These are phyloP conservation scores for Lucilia sericata DNA, from an alignment of 1,140 invertebrate genomes.

Conservation along the genomic window DNA sequence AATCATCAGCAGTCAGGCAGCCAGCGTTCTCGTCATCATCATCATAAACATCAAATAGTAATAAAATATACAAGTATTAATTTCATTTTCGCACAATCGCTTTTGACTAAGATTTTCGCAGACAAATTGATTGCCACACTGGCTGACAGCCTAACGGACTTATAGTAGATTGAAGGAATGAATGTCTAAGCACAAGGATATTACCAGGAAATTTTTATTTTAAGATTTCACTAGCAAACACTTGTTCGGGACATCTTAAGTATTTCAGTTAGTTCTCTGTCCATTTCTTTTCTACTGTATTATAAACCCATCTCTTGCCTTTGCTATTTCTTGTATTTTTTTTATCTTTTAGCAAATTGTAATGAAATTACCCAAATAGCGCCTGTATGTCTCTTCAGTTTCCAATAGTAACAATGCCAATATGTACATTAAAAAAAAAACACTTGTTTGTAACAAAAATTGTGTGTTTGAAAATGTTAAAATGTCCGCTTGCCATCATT, in stretches of 20 bases:
- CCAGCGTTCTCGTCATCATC: too few relatives aligned
- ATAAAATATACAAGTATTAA: not conserved
- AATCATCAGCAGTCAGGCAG: not conserved
- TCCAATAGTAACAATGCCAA: not conserved
- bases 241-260: too few relatives aligned
- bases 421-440: not conserved
- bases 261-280: too few relatives aligned
- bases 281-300: too few relatives aligned
- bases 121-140: conserved; percentile 9
- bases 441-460: too few relatives aligned
- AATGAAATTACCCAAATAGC: conserved; percentile 13
- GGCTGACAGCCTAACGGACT: not conserved
- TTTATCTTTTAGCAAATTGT: not conserved
- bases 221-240: too few relatives aligned
- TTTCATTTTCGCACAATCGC: not conserved
- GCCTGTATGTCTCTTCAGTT: not conserved
- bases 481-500: not conserved
- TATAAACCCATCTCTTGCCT: not conserved
- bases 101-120: not conserved
- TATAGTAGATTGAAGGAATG: not conserved
- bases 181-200: too few relatives aligned
- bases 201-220: too few relatives aligned
- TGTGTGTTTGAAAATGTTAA: not conserved
- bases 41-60: not conserved
- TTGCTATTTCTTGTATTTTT: not conserved